Base-by-base conservation (phyloP, 1,140 invertebrate genomes). In the Tetramorium alpestre region DNA sequence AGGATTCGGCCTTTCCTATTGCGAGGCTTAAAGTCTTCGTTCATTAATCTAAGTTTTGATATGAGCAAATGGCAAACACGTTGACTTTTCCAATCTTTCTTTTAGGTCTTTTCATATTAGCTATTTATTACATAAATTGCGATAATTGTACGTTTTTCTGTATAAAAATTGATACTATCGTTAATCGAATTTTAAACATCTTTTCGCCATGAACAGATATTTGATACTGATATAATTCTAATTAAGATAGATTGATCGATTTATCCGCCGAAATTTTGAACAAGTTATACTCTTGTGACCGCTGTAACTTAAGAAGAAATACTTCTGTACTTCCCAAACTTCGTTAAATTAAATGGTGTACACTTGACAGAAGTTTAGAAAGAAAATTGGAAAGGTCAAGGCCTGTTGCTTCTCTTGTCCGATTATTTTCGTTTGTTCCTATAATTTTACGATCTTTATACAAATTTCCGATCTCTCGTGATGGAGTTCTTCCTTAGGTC, bases 1-100 rank as follows among this genome's bases (percentile, higher is more conserved):
- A 84, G 69, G 25, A 89, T 18, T n/a, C 33, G 51, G 60, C 44
- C 56, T 65, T 89, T 87, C 72, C 69, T 54, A 70, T 58, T 85
- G 87, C 87, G 80, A 89, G 89, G 85, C 65, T 88, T 70, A 81
- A 89, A 91, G 78, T 90, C 72, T 85, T 90, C 72, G 62, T 88
- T 70, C 58, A 87, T 88, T 91, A 90, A 87, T 87, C 89, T 93
- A 89, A 87, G 86, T 86, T 92, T 93, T 94, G 93, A 94, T 94
- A 94, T 94, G 94, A 94, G 94, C 93, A 93, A 94, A 92, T 94
- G 88, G 90, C 93, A 92, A 93, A 92, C 91, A 78, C 88, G 75
- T 94, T 92, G 91, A 93, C 91, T 91, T 92, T 91, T 90, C 89
- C 89, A 93, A 93, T 92, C 92, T 93, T 80, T 58, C 56, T 47